phyloP scores from a whole-genome alignment of 1,140 invertebrate genomes.

The Amyelois transitella region DNA sequence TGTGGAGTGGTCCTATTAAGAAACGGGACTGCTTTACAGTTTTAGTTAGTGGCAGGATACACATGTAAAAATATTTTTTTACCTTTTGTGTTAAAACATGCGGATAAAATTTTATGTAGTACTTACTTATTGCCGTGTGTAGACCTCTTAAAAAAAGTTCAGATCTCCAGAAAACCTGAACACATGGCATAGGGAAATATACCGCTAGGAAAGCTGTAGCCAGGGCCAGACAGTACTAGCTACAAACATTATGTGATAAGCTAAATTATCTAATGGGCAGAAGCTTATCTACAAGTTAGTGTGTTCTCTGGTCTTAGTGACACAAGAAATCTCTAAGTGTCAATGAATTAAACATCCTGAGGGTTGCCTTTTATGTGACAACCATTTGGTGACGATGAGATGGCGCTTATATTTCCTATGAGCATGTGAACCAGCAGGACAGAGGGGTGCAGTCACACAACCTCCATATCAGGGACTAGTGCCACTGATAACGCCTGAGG shows the following conservation, averaged over 20 bases:
- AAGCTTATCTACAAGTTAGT: background rate
- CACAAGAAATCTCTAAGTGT: background rate
- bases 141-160: background rate
- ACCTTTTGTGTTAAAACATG: too few species aligned
- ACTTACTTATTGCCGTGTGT: too few species aligned
- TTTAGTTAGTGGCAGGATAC: too few species aligned
- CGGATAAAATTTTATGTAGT: too few species aligned
- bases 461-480: background rate
- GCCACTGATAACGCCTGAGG: background rate
- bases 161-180: background rate
- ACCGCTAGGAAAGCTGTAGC: background rate
- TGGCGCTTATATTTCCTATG: background rate
- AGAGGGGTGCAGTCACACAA: background rate
- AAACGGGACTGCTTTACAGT: too few species aligned
- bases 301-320: background rate
- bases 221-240: background rate
- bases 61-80: too few species aligned
- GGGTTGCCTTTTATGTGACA: background rate
- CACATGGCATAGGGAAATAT: background rate
- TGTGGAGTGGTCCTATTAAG: too few species aligned
- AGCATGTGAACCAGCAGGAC: background rate
- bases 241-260: background rate
- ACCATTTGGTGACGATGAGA: background rate
- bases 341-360: background rate
- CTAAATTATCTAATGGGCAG: background rate